phyloP scores from a whole-genome alignment of 2,888 invertebrate species.

The Agelastica alni region DNA sequence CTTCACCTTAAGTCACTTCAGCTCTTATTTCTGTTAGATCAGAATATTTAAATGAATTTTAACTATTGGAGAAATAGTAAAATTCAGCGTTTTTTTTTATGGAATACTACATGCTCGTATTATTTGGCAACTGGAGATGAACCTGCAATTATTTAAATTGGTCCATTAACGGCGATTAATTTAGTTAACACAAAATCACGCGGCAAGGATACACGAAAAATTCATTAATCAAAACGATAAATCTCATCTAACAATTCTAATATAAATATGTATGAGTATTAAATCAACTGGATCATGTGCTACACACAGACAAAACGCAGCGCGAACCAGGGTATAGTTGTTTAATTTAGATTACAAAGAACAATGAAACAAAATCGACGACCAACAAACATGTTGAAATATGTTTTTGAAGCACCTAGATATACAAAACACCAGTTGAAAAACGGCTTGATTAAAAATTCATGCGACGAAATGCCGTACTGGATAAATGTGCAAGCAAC shows the following conservation, averaged over 20 bases:
- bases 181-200: too few species aligned
- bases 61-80: too few species aligned
- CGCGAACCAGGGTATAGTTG: neutral
- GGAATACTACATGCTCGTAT: too few species aligned
- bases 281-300: neutral
- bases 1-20: too few species aligned
- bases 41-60: too few species aligned
- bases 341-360: conserved; percentile 7
- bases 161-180: too few species aligned
- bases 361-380: conserved; percentile 8
- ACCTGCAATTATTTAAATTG: too few species aligned
- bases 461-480: conserved; percentile 1
- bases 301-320: conserved; percentile 1
- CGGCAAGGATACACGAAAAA: too few species aligned
- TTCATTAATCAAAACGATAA: neutral
- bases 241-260: neutral
- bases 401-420: conserved; percentile 4
- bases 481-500: conserved; percentile 5
- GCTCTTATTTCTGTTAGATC: too few species aligned
- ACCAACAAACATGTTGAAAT: conserved; percentile 1
- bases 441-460: conserved; percentile 11
- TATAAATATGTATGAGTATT: neutral
- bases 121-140: too few species aligned
- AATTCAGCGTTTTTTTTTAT: too few species aligned
- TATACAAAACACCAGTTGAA: conserved; percentile 8